Base-by-base conservation (phyloP, 2,113 vertebrate species). In the Ctenomys sociabilis region DNA sequence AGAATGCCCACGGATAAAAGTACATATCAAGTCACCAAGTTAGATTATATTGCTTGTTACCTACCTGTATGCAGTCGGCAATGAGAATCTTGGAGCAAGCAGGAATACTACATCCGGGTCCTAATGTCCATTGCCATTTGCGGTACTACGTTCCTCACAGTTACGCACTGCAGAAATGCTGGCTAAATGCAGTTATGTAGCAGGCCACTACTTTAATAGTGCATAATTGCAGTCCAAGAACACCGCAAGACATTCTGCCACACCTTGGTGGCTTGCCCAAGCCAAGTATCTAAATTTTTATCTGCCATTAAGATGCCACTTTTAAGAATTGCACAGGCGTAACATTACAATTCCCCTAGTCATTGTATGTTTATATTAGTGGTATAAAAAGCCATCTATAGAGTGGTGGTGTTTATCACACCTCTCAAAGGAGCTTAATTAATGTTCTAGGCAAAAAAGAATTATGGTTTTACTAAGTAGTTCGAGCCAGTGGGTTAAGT, bases 121-220 rank as follows among this genome's bases (percentile, higher is more conserved):
- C 99, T 99, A 99, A 99, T 99, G 99, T 99, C 99, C 99, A 99
- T 99, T 99, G 99, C 99, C 99, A 99, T 99, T 99, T 99, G 99
- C 99, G 99, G 99, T 99, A 99, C 99, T 99, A 99, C 99, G 99
- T 99, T 99, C 99, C 99, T 99, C 99, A 99, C 99, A 99, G 99
- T 99, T 99, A 99, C 98, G 99, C 99, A 99, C 99, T 99, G 99
- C 99, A 99, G 99, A 99, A 99, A 99, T 99, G 99, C 99, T 99
- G 99, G 99, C 99, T 99, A 99, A 99, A 99, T 98, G 98, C 99
- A 99, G 98, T 98, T 98, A 98, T 98, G 98, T 98, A 98, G 98
- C 98, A 98, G 99, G 98, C 98, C 98, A 99, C 99, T 99, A 99
- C 98, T 98, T 98, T 98, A 98, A 98, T 97, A 98, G 98, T 98